phyloP scores from a whole-genome alignment of 2,113 vertebrate species.

The Hypanus sabinus region DNA sequence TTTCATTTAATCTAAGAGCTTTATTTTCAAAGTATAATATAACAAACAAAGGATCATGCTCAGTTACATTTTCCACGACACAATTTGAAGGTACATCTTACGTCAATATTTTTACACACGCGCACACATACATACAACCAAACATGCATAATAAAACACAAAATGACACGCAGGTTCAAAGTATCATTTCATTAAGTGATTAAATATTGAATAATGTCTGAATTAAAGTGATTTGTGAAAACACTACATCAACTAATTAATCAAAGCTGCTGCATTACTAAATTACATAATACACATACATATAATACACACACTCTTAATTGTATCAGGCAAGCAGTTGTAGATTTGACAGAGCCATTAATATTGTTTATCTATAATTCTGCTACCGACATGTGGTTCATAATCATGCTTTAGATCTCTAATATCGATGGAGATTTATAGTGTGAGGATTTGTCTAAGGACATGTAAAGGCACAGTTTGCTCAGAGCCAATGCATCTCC shows the following conservation, averaged over 20 bases:
- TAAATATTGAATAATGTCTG: neutral
- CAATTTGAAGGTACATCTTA: neutral
- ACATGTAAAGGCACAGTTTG: neutral
- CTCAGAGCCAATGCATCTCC: neutral
- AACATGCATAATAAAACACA: neutral
- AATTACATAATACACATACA: neutral
- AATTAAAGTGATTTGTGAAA: slow-evolving; percentile 2
- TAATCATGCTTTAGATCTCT: neutral
- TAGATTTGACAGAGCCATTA: neutral
- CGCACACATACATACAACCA: neutral
- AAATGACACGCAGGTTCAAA: neutral
- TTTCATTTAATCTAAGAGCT: neutral
- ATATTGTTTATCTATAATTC: neutral
- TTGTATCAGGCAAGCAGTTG: neutral
- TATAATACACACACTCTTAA: neutral
- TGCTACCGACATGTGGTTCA: neutral
- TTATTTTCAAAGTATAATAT: neutral
- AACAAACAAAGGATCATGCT: neutral
- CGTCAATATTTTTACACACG: neutral
- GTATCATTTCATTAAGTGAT: neutral
- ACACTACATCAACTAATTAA: neutral
- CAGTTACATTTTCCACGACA: neutral
- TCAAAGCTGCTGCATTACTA: neutral
- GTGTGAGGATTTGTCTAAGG: neutral
- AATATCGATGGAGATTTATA: neutral